Evolutionary conservation across 2,797 vertebrate genomes (phyloP), one percentile per base, ranked within the genome.

Genomic region (Lutjanus argentimaculatus): DNA sequence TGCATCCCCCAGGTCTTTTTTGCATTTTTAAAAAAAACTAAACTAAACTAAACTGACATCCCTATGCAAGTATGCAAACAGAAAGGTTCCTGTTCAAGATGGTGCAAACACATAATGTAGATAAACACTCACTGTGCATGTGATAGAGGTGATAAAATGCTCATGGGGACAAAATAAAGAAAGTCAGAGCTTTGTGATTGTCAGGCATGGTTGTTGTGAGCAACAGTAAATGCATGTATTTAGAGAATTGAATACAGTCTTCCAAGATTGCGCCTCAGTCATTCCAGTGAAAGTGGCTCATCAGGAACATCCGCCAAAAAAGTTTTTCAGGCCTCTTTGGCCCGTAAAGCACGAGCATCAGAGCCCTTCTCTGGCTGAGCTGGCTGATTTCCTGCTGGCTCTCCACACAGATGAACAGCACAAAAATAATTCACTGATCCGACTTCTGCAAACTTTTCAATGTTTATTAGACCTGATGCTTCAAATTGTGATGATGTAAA

Each of bases 251-350:
- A 15, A 62, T n/a, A 5, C 10, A 17, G 8, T 30, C 36, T 30
- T 51, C 68, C 46, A 46, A 72, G 51, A 57, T 19, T 58, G 13
- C 9, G 0, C 36, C 15, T 53, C 19, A 53, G 16, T 67, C 56
- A 25, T 75, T 70, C 71, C 61, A 61, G 0, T 66, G 16, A 61
- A 69, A 40, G 61, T 14, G 22, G 40, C 53, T 69, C 61, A 59
- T 75, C 6, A 12, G 4, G 14, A 1, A 1, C 40, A 22, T 11
- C 19, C 0, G 36, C 63, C 56, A 56, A 15, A 62, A 67, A 61
- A 2, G 1, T 2, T 55, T 76, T 46, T 55, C 6, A 17, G 40
- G 62, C 42, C n/a, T 71, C 46, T 36, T 56, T 63, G 59, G 30
- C 8, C 17, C 17, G 1, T 9, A 40, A 67, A 49, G 75, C 16